Evolutionary conservation across 2,797 vertebrate genomes (phyloP).

Genomic region (Vultur gryphus): DNA sequence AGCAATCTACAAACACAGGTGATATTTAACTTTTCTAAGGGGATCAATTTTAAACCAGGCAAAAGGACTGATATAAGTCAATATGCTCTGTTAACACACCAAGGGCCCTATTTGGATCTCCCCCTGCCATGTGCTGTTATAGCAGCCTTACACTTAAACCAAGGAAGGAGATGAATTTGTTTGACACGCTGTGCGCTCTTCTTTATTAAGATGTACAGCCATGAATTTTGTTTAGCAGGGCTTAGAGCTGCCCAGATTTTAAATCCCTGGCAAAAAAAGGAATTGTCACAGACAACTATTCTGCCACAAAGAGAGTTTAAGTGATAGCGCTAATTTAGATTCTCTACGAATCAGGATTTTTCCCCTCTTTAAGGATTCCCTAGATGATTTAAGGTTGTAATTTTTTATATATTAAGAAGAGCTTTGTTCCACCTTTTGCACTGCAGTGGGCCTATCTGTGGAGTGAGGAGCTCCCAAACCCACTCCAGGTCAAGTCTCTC

Average conservation of each 20-base stretch:
- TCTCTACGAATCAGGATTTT: not conserved
- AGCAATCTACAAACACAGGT: constrained; percentile 77
- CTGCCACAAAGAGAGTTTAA: not conserved
- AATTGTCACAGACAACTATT: not conserved
- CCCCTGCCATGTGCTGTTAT: not conserved
- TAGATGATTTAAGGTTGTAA: not conserved
- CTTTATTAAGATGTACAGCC: constrained; percentile 66
- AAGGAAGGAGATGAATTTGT: not conserved
- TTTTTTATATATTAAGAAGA: not conserved
- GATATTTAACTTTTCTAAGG: constrained; percentile 81
- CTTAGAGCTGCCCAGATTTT: constrained; percentile 14
- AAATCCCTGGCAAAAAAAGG: not conserved
- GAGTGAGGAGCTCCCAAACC: not conserved
- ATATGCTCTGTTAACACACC: constrained; percentile 61
- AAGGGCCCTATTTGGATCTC: constrained; percentile 36
- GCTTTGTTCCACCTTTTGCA: not conserved
- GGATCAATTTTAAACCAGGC: constrained; percentile 76
- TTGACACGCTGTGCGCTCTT: not conserved
- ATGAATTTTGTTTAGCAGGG: constrained; percentile 31
- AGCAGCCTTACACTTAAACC: constrained; percentile 26
- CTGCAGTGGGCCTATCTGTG: not conserved
- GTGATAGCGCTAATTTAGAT: not conserved
- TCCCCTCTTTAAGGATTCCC: not conserved
- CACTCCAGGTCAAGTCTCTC: not conserved
- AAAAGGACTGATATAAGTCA: constrained; percentile 74